Conservation (phyloP, 2,113 vertebrate species). For the Pomatostomus ruficeps region DNA sequence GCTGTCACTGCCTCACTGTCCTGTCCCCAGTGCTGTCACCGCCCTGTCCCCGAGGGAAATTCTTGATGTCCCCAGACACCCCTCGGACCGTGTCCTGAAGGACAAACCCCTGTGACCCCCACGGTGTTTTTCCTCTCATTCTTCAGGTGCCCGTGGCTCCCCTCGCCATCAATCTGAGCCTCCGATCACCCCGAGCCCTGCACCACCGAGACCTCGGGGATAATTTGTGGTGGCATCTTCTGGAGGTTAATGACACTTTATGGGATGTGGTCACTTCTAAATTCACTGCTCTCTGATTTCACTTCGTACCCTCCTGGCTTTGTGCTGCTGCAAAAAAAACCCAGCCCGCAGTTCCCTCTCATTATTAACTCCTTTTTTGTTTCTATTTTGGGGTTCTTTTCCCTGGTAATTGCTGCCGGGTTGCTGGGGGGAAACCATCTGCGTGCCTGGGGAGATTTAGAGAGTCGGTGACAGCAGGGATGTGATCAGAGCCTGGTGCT, state of each 20-base stretch:
- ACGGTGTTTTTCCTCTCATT: accelerated
- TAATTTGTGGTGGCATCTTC: not conserved
- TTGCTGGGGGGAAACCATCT: not conserved
- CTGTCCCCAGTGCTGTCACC: not conserved
- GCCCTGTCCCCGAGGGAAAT: not conserved
- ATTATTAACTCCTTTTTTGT: not conserved
- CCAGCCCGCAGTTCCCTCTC: not conserved
- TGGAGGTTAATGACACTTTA: not conserved
- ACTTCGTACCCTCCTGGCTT: not conserved
- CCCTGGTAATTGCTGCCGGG: not conserved
- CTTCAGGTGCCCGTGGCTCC: not conserved
- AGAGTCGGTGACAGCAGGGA: not conserved
- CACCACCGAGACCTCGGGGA: not conserved
- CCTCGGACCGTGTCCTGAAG: not conserved
- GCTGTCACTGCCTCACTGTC: not conserved
- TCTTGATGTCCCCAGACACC: not conserved
- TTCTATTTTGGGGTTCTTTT: not conserved
- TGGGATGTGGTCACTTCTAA: not conserved
- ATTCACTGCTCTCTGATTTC: not conserved
- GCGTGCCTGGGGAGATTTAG: not conserved
- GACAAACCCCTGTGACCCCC: not conserved
- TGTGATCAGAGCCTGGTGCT: not conserved
- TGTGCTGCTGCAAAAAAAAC: not conserved
- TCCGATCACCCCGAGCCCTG: not conserved
- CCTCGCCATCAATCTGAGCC: not conserved